Evolutionary conservation across 2,113 vertebrate genomes (phyloP), one percentile per base, ranked within the genome.

Genomic region (Siphamia tubifer): DNA sequence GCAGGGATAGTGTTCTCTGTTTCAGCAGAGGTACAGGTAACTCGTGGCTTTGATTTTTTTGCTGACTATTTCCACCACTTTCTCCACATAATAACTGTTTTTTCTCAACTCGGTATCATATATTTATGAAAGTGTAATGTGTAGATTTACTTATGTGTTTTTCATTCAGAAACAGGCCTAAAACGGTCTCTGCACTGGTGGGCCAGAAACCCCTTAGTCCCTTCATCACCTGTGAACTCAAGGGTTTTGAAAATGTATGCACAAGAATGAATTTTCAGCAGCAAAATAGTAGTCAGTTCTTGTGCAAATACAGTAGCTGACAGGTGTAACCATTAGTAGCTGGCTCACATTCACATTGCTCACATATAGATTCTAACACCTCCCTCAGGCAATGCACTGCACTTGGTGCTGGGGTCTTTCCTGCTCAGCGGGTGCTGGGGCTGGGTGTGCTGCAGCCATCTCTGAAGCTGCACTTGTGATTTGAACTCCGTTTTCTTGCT

Each of bases 341-440:
- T 21, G 6, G 4, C 4, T 39, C 2, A n/a, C 13, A 64, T 5
- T 28, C 42, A 20, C 3, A 1, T 6, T 24, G 24, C 30, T 9
- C 6, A 28, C 15, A 10, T 27, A 3, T 28, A 23, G 15, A 38
- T 38, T 60, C 56, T 43, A 39, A 45, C 25, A n/a, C 13, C 17
- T 6, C 47, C 5, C 34, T 65, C 64, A 74, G n/a, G 39, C 53
- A 23, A 23, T 17, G 28, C 36, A 55, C 25, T 53, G 54, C 52
- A 20, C 15, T 19, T 9, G 1, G 0, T 36, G 45, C 15, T 47
- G 32, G 42, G 27, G 11, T 63, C 15, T 11, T n/a, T 48, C 36
- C 17, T 6, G 44, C 20, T 61, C 65, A 25, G 57, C 19, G 13
- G 52, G 12, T 24, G 27, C 11, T 4, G 57, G 43, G 12, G 19